Conservation (phyloP, 2,888 invertebrate genomes). For the Catocala fraxini region DNA sequence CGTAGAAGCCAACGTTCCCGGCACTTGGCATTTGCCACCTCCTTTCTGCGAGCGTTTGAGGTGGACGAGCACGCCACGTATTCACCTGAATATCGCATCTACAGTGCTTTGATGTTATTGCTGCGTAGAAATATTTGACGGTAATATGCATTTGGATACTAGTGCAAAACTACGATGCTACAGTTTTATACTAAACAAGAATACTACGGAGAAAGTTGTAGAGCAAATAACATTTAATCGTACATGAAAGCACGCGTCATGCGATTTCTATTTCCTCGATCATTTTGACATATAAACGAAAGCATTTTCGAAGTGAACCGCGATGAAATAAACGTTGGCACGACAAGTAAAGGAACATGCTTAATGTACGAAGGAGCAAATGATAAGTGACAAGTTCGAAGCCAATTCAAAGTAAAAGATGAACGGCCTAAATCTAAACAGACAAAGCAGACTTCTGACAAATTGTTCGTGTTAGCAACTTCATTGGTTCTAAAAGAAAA, state of each 20-base stretch:
- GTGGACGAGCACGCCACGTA: conserved; percentile 16
- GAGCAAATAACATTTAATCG: no score
- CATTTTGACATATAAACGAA: no score
- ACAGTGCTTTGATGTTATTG: conserved; percentile 15
- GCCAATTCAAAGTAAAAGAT: conserved; percentile 58
- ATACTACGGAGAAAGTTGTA: no score
- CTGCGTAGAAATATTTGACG: neutral
- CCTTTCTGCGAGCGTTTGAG: conserved; percentile 38
- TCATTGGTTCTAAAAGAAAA: conserved; percentile 77
- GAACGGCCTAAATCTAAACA: conserved; percentile 64
- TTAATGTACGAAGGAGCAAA: conserved; percentile 35
- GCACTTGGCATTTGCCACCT: conserved; percentile 48
- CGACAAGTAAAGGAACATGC: conserved; percentile 10
- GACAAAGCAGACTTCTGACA: conserved; percentile 75
- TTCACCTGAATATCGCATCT: conserved; percentile 18
- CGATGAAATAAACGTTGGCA: conserved; percentile 19
- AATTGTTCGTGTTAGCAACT: conserved; percentile 76
- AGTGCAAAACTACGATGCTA: neutral
- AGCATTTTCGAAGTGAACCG: neutral
- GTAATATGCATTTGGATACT: neutral
- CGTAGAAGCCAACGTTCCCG: conserved; percentile 53
- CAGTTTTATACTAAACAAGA: no score
- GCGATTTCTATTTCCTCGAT: no score
- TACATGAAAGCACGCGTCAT: no score
- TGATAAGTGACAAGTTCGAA: conserved; percentile 44